Percentiles rank a stretch among this genome's conserved stretches.
Evolutionary conservation across 2,797 vertebrate species (phyloP).

Genomic region (Microctenopoma lineatum): DNA sequence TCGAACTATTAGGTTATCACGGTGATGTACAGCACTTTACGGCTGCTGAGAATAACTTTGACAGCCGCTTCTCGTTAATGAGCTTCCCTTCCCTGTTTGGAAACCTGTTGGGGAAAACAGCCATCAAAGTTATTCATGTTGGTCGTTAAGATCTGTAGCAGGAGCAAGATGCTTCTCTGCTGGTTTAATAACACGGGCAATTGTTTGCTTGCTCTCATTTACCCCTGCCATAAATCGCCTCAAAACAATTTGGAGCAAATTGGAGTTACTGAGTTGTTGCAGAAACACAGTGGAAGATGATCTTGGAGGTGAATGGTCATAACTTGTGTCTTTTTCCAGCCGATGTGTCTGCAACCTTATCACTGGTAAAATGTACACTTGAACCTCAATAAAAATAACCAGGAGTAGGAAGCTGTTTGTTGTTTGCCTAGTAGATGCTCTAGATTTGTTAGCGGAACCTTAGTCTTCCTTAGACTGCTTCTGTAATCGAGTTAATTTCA

Average conservation of each 20-base stretch:
- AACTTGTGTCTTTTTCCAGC: conserved; percentile 11
- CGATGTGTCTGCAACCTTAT: neutral
- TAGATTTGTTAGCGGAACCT: too few relatives aligned
- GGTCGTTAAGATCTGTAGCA: conserved; percentile 52
- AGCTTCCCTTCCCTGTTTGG: conserved; percentile 33
- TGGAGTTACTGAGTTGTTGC: conserved; percentile 48
- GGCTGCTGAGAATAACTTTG: conserved; percentile 54
- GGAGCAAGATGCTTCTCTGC: conserved; percentile 40
- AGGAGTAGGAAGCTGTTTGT: neutral
- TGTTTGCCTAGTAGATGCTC: too few relatives aligned
- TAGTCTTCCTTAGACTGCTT: too few relatives aligned
- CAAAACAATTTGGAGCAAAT: conserved; percentile 60
- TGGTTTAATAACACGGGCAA: conserved; percentile 47
- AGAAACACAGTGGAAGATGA: conserved; percentile 31
- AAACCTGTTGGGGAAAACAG: conserved; percentile 59
- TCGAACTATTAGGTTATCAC: conserved; percentile 11
- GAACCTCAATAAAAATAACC: conserved; percentile 1
- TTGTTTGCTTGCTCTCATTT: conserved; percentile 59
- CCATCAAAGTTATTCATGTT: conserved; percentile 71
- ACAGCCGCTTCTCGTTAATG: conserved; percentile 47
- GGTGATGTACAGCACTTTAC: conserved; percentile 15
- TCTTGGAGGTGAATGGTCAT: conserved; percentile 32
- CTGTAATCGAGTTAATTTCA: too few relatives aligned
- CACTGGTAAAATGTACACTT: neutral
- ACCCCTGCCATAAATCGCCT: conserved; percentile 42